These are phyloP conservation scores for Sterrhoptilus dennistouni DNA, from an alignment of 2,113 vertebrate species.

Conservation along the genomic window DNA sequence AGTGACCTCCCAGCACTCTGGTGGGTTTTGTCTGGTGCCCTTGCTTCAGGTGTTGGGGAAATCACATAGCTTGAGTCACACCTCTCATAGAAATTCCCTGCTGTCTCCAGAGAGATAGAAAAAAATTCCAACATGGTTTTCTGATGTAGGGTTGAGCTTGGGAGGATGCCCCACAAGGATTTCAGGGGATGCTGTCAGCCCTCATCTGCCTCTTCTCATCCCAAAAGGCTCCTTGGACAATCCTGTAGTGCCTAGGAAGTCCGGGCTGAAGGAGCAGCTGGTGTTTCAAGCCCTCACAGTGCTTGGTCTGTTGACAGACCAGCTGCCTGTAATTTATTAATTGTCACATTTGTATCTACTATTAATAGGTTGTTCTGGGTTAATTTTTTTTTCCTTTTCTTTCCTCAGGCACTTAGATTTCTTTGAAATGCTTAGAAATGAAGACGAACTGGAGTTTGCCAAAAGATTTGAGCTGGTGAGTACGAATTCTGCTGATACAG, in stretches of 20 bases:
- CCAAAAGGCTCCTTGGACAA: background rate
- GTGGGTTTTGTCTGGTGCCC: background rate
- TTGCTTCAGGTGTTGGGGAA: background rate
- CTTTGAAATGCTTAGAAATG: slow-evolving; percentile 98
- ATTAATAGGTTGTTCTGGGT: background rate
- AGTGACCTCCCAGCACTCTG: background rate
- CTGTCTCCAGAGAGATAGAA: background rate
- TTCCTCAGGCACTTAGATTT: slow-evolving; percentile 92
- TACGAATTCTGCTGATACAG: slow-evolving; percentile 23
- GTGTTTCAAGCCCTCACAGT: background rate
- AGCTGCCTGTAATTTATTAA: background rate
- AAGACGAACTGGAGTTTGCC: slow-evolving; percentile 94
- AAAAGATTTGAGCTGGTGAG: slow-evolving; percentile 92
- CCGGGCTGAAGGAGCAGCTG: background rate
- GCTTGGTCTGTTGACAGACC: background rate
- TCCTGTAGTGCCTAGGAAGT: background rate
- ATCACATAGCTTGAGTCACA: background rate
- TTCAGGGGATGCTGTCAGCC: background rate
- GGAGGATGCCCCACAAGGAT: background rate
- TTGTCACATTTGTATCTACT: background rate
- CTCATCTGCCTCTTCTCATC: background rate
- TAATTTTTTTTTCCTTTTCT: background rate
- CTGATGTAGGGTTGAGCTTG: background rate
- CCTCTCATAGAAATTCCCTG: background rate
- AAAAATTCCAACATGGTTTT: background rate